phyloP scores from a whole-genome alignment of 1,140 invertebrate genomes.

The Eulimnadia texana region DNA sequence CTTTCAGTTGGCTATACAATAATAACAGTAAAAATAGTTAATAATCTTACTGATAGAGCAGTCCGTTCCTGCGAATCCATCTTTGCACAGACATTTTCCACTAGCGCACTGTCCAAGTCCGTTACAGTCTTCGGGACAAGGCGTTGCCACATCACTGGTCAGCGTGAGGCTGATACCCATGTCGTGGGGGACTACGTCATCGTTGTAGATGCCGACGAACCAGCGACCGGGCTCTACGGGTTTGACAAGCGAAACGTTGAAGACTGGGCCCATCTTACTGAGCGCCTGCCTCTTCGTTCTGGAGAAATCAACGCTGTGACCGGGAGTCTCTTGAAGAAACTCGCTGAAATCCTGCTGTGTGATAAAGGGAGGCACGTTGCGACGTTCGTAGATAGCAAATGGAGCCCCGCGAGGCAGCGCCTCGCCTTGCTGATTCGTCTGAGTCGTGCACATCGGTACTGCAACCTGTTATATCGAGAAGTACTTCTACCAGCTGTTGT shows the following conservation, averaged over 20 bases:
- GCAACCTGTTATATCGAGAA: too few species aligned
- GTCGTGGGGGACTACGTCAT: constrained; percentile 67
- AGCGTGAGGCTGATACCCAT: constrained; percentile 62
- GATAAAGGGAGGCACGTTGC: constrained; percentile 81
- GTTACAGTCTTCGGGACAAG: constrained; percentile 86
- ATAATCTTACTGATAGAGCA: constrained; percentile 88
- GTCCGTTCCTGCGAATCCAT: constrained; percentile 79
- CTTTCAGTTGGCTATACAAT: too few species aligned
- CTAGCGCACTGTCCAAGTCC: constrained; percentile 87
- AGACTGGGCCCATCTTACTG: neutral
- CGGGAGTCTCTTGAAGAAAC: constrained; percentile 45
- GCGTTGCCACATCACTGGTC: constrained; percentile 69
- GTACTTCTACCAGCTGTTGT: too few species aligned
- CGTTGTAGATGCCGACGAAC: constrained; percentile 93
- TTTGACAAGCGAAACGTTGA: constrained; percentile 61
- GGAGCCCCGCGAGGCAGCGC: constrained; percentile 81
- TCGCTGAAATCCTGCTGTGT: constrained; percentile 92
- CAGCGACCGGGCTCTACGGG: constrained; percentile 83
- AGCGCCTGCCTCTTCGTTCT: neutral
- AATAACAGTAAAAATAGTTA: too few species aligned
- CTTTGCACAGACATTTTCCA: constrained; percentile 88
- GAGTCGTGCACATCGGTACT: too few species aligned
- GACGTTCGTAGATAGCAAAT: constrained; percentile 80
- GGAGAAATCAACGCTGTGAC: constrained; percentile 9
- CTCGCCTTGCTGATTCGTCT: too few species aligned